Base-by-base conservation (phyloP, 53 echinoderm and acorn worm genomes). In the Echinometra lucunter region DNA sequence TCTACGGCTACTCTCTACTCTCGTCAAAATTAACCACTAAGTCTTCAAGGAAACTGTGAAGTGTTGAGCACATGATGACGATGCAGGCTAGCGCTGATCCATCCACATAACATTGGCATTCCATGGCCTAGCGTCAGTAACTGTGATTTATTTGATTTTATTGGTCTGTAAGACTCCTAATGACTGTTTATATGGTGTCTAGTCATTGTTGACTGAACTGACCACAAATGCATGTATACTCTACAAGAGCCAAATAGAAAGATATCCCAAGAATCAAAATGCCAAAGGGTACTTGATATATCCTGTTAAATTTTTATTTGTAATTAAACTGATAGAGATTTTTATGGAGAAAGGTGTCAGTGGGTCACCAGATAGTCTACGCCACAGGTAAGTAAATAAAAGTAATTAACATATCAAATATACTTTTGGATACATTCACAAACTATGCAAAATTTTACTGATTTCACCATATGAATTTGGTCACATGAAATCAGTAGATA, bases 91-190 rank as follows among this genome's bases (percentile, higher is more conserved):
- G 28, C 2, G 3, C 12, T 80, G 18, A 21, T 18, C 42, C 19
- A n/a, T n/a, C 80, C 42, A 80, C 10, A 38, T 42, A 78, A 4
- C 78, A 78, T 80, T 80, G 80, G 40, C 80, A 80, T 80, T 80
- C 80, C 80, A 18, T 37, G 3, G 80, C 4, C 80, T 40, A 40
- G 80, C 19, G 0, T 42, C 80, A 80, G 42, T 80, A 83, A 45
- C 83, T 45, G 47, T 83, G 49, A 83, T 83, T 83, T 83, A 83
- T 83, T 10, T n/a, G 83, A 49, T n/a, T 83, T 83, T 47, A 83
- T 49, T 83, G 49, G 49, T 45, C 1, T 9, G n/a, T 83, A 28
- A 47, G 83, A 83, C 23, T n/a, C n/a, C 6, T 83, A 83, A 83
- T 83, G 83, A 83, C 47, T 83, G 83, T 83, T 83, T 25, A 83